Conservation (phyloP, 2,113 vertebrate species). For the Scortum barcoo region DNA sequence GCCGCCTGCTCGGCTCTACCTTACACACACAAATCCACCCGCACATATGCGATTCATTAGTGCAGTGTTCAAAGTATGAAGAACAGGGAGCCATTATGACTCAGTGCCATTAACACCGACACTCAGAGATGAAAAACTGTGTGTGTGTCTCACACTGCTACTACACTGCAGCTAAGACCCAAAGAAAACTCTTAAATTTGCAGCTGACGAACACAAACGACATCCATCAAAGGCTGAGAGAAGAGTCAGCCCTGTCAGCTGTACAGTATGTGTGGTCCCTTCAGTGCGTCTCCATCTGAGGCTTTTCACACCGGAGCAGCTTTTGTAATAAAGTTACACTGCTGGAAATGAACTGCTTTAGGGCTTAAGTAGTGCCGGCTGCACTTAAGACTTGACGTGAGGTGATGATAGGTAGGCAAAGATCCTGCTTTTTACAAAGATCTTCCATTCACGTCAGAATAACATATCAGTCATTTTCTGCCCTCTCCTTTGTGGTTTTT, state of each 20-base stretch:
- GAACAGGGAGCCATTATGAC: slow-evolving; percentile 76
- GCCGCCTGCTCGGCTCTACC: slow-evolving; percentile 41
- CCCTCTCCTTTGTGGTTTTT: not conserved
- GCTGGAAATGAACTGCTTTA: slow-evolving; percentile 42
- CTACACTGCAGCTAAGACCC: slow-evolving; percentile 36
- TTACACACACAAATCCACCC: slow-evolving; percentile 62
- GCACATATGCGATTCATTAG: slow-evolving; percentile 75
- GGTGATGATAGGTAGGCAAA: slow-evolving; percentile 22
- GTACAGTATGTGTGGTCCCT: slow-evolving; percentile 72
- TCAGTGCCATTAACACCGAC: slow-evolving; percentile 66
- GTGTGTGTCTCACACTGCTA: slow-evolving; percentile 23
- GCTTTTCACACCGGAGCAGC: slow-evolving; percentile 33
- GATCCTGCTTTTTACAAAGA: slow-evolving; percentile 14
- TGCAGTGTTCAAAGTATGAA: slow-evolving; percentile 66
- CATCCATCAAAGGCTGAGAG: slow-evolving; percentile 56
- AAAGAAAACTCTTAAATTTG: slow-evolving; percentile 58
- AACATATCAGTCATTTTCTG: slow-evolving; percentile 8
- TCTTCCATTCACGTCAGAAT: slow-evolving; percentile 39
- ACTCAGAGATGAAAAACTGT: slow-evolving; percentile 64
- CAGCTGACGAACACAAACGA: slow-evolving; percentile 56
- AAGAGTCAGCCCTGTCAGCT: slow-evolving; percentile 47
- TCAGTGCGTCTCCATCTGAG: slow-evolving; percentile 24
- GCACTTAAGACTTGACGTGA: slow-evolving; percentile 23
- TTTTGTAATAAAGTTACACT: slow-evolving; percentile 53
- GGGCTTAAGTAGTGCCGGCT: slow-evolving; percentile 27